These are phyloP conservation scores for Atractosteus spatula DNA, from an alignment of 2,113 vertebrate species.

Conservation along the genomic window DNA sequence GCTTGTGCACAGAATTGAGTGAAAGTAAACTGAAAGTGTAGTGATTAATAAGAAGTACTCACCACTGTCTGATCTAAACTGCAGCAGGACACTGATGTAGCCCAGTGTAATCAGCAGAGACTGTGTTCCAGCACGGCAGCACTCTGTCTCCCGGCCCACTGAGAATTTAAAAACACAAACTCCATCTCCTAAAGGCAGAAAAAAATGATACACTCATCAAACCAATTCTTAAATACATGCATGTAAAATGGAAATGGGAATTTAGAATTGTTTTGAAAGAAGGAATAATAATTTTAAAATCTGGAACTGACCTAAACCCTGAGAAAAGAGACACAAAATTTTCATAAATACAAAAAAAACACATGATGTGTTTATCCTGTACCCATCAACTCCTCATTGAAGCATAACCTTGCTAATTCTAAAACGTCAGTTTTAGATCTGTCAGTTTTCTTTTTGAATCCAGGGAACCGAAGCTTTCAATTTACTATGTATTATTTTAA, in stretches of 20 bases:
- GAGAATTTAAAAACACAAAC: slow-evolving; percentile 62
- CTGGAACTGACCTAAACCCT: neutral
- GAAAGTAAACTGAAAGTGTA: too few species aligned
- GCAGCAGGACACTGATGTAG: slow-evolving; percentile 60
- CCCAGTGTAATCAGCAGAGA: slow-evolving; percentile 66
- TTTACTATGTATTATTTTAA: too few species aligned
- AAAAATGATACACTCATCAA: slow-evolving; percentile 1
- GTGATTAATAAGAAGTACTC: slow-evolving; percentile 28
- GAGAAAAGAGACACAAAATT: neutral
- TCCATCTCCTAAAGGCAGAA: slow-evolving; percentile 55
- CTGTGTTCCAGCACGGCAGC: slow-evolving; percentile 66
- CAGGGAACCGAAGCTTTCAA: too few species aligned
- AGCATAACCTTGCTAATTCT: too few species aligned
- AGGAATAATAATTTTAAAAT: neutral
- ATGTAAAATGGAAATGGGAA: neutral
- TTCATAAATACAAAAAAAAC: neutral
- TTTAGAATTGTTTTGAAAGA: neutral
- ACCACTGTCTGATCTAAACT: slow-evolving; percentile 66
- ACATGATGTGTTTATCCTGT: neutral
- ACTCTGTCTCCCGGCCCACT: slow-evolving; percentile 62
- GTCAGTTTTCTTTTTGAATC: too few species aligned
- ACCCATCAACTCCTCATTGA: too few species aligned
- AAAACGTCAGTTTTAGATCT: too few species aligned
- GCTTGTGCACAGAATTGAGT: too few species aligned
- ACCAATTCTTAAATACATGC: neutral